A percentile compares a stretch with the other conserved stretches of the same genome.
phyloP scores from a whole-genome alignment of 2,888 invertebrate species.

The Nymphalis polychloros region DNA sequence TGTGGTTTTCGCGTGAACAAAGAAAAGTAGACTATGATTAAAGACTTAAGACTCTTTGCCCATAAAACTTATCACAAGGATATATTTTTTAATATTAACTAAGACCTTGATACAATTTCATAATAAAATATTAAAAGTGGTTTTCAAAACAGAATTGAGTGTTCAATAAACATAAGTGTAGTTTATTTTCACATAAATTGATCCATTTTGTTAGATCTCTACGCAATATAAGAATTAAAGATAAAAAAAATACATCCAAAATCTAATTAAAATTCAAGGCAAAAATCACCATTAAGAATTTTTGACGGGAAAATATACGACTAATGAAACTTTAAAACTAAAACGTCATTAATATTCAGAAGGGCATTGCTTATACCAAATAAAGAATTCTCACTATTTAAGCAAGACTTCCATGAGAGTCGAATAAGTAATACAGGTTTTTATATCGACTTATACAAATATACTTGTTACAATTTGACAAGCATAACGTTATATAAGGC shows the following conservation, averaged over 20 bases:
- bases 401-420: constrained; percentile 27
- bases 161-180: too few relatives aligned
- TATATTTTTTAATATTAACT: too few relatives aligned
- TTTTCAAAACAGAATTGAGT: too few relatives aligned
- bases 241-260: not conserved
- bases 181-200: too few relatives aligned
- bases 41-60: too few relatives aligned
- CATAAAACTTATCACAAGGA: too few relatives aligned
- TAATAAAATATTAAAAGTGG: too few relatives aligned
- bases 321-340: not conserved
- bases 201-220: not conserved
- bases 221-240: not conserved
- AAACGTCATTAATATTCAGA: constrained; percentile 32
- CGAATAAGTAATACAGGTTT: constrained; percentile 33
- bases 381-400: constrained; percentile 6
- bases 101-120: too few relatives aligned
- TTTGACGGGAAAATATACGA: not conserved
- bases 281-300: constrained; percentile 2
- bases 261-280: not conserved
- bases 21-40: too few relatives aligned
- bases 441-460: constrained; percentile 25
- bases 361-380: constrained; percentile 24
- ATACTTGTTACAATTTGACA: constrained; percentile 30
- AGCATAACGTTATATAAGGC: constrained; percentile 10
- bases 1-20: too few relatives aligned